phyloP scores from a whole-genome alignment of 2,113 vertebrate species.

The Columbina picui region DNA sequence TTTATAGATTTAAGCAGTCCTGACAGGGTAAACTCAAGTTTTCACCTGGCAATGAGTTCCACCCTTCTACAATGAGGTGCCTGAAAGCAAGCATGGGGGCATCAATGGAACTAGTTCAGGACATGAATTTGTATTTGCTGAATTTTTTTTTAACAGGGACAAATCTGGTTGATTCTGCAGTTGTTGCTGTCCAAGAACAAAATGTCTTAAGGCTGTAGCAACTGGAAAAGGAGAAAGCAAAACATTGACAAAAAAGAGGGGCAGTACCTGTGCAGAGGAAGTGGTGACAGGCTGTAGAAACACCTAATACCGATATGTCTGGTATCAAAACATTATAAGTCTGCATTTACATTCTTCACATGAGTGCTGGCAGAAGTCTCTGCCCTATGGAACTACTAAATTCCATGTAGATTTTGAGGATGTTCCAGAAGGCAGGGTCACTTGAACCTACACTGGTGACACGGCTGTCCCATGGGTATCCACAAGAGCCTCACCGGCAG shows the following conservation, averaged over 20 bases:
- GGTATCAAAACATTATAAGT: not conserved
- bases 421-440: not conserved
- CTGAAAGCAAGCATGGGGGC: rapidly evolving
- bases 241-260: not conserved
- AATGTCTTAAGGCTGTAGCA: not conserved
- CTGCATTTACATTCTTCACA: not conserved
- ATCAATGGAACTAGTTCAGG: not conserved
- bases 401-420: not conserved
- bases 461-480: not conserved
- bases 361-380: not conserved
- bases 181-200: not conserved
- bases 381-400: not conserved
- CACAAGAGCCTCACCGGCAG: not conserved
- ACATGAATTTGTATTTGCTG: not conserved
- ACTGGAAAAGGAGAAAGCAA: not conserved
- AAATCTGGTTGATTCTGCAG: not conserved
- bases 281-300: not conserved
- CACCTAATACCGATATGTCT: not conserved
- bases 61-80: not conserved
- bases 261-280: not conserved
- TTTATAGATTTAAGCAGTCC: not conserved
- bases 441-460: not conserved
- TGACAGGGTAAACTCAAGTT: not conserved
- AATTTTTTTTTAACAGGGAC: not conserved
- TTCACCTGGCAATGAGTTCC: not conserved